A percentile compares a stretch with the other conserved stretches of the same genome.
Conservation (phyloP, 2,113 vertebrate species). For the Chaetura pelagica region DNA sequence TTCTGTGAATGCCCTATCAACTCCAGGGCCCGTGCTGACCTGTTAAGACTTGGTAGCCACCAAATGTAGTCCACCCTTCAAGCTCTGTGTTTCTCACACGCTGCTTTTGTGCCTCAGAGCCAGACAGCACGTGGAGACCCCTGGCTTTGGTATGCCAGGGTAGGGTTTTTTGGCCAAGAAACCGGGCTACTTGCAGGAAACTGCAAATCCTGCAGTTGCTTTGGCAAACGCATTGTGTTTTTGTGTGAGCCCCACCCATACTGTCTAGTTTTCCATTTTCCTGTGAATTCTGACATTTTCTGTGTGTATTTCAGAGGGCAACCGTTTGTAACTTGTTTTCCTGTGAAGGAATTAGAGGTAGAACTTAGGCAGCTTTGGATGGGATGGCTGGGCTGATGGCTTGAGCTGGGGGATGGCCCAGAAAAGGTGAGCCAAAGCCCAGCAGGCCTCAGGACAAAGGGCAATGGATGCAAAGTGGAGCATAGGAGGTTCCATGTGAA, state of each 20-base stretch:
- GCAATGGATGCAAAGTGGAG: too few species aligned
- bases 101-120: background rate
- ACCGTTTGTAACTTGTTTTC: fast-evolving
- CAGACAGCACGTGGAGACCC: background rate
- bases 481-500: too few species aligned
- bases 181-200: background rate
- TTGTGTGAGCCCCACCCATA: background rate
- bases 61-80: background rate
- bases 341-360: background rate
- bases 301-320: background rate
- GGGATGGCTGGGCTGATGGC: fast-evolving
- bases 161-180: background rate
- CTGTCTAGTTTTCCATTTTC: background rate
- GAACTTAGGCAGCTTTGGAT: background rate
- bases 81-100: background rate
- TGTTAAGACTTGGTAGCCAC: background rate
- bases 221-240: background rate
- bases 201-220: background rate
- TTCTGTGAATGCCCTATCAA: background rate
- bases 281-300: background rate
- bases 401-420: background rate
- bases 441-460: background rate
- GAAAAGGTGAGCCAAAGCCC: fast-evolving
- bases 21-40: background rate
- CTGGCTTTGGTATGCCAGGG: fast-evolving